Base-by-base conservation (phyloP, 2,113 vertebrate species). In the Ramphastos sulfuratus region DNA sequence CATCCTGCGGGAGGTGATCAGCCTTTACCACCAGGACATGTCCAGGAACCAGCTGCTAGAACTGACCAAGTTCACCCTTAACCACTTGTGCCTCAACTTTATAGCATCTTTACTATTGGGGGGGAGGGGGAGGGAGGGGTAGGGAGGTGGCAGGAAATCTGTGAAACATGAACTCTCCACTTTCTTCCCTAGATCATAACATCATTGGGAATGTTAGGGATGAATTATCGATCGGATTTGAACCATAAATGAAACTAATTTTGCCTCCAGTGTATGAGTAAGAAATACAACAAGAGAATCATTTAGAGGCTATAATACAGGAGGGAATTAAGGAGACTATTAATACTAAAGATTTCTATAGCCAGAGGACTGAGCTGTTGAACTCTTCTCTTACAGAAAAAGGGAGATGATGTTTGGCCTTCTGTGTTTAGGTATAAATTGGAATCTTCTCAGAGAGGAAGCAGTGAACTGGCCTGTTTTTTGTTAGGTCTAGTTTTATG, bases 41-140 rank as follows among this genome's bases (percentile, higher is more conserved):
- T 77, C 48, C 94, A 91, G 72, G 97, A 97, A 87, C 46, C 94
- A 92, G 75, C 91, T 94, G 88, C 91, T 67, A 81, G 92, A 89
- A 95, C 82, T 69, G 91, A 96, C 81, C 71, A 85, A 83, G 81
- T 95, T 95, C 96, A 96, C 31, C 69, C 91, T 95, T 96, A 96
- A 95, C 92, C 96, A 95, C 79, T 87, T 33, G 96, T 97, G 96
- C 90, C 94, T 98, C 95, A 88, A 85, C 46, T 92, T 95, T 91
- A 92, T 95, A 94, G 74, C 79, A 94, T 92, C 92, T 65, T 92
- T 89, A 91, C 92, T 94, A 86, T 91, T 90, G 31, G 84, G 86
- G 75, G 70, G 50, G 77, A 33, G 31, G 28, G 63, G 71, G 33
- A 37, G 70, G 78, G 37, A 55, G 61, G 82, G 83, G 94, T 50